Evolutionary conservation across 1,140 invertebrate genomes (phyloP).

Genomic region (Drosophila orosa): DNA sequence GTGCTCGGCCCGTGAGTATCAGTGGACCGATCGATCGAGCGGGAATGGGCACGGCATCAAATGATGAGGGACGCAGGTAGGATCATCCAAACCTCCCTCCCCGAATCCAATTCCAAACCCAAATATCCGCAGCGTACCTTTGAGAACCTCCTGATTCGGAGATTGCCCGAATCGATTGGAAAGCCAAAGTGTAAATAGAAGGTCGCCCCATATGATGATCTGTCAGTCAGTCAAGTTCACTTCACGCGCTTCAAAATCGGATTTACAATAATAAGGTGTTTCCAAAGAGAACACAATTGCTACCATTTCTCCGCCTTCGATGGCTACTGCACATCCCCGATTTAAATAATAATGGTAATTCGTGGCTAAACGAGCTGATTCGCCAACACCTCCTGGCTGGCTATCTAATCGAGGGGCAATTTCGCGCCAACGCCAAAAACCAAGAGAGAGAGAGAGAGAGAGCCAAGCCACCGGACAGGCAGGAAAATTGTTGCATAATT

Average conservation of each 20-base stretch:
- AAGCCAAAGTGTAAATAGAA: slow-evolving; percentile 38
- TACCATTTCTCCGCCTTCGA: slow-evolving; percentile 35
- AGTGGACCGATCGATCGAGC: slow-evolving; percentile 67
- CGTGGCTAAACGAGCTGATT: slow-evolving; percentile 69
- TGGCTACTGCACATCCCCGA: slow-evolving; percentile 50
- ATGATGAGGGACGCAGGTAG: slow-evolving; percentile 75
- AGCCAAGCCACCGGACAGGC: neutral
- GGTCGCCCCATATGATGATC: slow-evolving; percentile 13
- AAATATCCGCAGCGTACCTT: slow-evolving; percentile 61
- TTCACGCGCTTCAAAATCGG: slow-evolving; percentile 22
- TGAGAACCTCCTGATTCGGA: slow-evolving; percentile 3
- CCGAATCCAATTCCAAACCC: neutral
- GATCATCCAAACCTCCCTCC: slow-evolving; percentile 31
- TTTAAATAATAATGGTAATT: slow-evolving; percentile 83
- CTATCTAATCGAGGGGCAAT: slow-evolving; percentile 80
- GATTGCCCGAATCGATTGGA: slow-evolving; percentile 9
- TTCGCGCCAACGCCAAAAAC: slow-evolving; percentile 48
- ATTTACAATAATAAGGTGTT: slow-evolving; percentile 25
- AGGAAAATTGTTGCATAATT: slow-evolving; percentile 73
- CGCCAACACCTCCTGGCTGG: slow-evolving; percentile 72
- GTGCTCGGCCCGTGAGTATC: slow-evolving; percentile 55
- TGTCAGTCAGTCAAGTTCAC: slow-evolving; percentile 30
- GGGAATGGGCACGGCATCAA: slow-evolving; percentile 39
- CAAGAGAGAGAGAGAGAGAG: slow-evolving; percentile 2
- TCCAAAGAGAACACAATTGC: slow-evolving; percentile 7